Evolutionary conservation across 1,140 invertebrate species (phyloP).

Genomic region (Meloidogyne floridensis): DNA sequence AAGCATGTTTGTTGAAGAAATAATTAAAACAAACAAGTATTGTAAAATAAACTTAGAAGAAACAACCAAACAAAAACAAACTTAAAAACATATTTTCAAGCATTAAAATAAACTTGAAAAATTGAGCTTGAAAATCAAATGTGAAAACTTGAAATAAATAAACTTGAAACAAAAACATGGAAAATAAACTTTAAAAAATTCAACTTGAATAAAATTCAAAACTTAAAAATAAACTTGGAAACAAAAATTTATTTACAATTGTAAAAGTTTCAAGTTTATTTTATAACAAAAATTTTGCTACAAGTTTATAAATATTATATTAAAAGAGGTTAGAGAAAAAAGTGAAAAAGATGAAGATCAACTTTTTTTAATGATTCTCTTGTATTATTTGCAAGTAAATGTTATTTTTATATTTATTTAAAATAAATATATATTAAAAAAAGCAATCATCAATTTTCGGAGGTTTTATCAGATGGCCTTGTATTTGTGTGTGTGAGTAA

Average conservation of each 20-base stretch:
- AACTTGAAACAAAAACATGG: neutral
- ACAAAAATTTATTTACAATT: no score
- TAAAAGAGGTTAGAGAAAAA: no score
- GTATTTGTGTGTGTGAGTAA: neutral
- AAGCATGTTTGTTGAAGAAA: no score
- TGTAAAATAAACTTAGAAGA: no score
- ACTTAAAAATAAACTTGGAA: neutral
- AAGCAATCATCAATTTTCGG: constrained; percentile 9
- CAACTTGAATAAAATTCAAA: neutral
- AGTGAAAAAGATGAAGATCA: neutral
- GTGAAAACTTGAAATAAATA: neutral
- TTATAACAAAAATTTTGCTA: neutral
- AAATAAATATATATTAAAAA: neutral
- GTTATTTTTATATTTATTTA: neutral
- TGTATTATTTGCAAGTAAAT: neutral
- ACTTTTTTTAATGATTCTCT: neutral
- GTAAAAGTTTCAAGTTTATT: no score
- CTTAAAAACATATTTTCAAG: no score
- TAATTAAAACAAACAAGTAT: no score
- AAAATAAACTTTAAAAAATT: neutral
- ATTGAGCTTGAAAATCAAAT: no score
- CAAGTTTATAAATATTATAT: no score
- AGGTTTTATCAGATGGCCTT: constrained; percentile 8
- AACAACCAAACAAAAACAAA: no score
- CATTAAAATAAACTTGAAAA: no score